phyloP scores from a whole-genome alignment of 1,140 invertebrate species.

The Meloidogyne floridensis region DNA sequence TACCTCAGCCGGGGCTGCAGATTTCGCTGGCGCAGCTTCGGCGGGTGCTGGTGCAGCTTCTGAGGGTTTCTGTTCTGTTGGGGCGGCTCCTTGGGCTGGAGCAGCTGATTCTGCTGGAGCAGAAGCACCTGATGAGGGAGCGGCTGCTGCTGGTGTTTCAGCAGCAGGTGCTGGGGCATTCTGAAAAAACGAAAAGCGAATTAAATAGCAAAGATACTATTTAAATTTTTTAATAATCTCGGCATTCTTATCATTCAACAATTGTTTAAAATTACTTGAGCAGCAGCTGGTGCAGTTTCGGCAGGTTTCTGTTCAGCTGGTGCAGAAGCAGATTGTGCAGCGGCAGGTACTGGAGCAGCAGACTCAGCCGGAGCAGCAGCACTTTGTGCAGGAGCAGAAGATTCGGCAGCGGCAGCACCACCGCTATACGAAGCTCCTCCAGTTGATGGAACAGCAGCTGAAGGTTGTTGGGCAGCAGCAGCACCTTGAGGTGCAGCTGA shows the following conservation, averaged over 20 bases:
- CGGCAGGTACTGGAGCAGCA: not conserved
- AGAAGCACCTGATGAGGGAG: not conserved
- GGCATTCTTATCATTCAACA: too few relatives aligned
- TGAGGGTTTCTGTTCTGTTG: not conserved
- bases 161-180: constrained; percentile 18
- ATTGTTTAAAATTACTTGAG: not conserved
- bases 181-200: not conserved
- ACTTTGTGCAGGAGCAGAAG: not conserved
- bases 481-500: constrained; percentile 12
- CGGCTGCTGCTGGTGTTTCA: constrained; percentile 5
- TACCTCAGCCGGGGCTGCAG: constrained; percentile 17
- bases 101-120: not conserved
- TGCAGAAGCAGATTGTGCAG: not conserved
- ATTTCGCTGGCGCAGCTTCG: not conserved
- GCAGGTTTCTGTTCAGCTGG: not conserved
- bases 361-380: not conserved
- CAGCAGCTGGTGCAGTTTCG: constrained; percentile 2
- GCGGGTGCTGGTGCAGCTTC: constrained; percentile 12
- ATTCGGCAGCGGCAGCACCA: constrained; percentile 21
- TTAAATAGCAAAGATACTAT: too few relatives aligned
- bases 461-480: constrained; percentile 19
- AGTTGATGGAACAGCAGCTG: constrained; percentile 32
- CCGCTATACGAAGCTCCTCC: constrained; percentile 26
- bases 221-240: too few relatives aligned
- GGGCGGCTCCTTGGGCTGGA: not conserved